Evolutionary conservation across 1,140 invertebrate species (phyloP), one percentile per base, ranked within the genome.

Genomic region (Acromyrmex charruanus): DNA sequence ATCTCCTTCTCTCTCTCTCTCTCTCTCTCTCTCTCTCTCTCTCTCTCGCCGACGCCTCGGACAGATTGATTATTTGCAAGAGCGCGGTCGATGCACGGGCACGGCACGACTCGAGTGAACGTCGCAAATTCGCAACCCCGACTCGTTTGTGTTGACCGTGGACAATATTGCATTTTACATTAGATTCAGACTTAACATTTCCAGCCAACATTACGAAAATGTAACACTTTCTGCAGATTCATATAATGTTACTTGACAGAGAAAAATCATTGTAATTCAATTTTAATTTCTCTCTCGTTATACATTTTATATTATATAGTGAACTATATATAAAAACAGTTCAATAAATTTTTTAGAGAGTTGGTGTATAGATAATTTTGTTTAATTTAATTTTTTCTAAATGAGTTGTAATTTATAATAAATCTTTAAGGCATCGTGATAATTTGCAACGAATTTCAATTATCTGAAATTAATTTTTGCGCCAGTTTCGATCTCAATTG

Each of bases 31-130:
- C n/a, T 21, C 35, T 21, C n/a, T 7, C n/a, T 25, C 12, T 25
- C 66, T 69, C 39, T 69, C 14, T 69, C 21, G 14, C 21, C 66
- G 39, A 21, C n/a, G 14, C 35, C 79, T 59, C 71, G 61, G 86
- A 66, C 71, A 77, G 90, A 91, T 92, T 92, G 85, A 91, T 91
- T 91, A 90, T 77, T 69, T 55, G 84, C 63, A 49, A 49, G 59
- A 75, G 44, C 66, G 69, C 53, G 80, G 25, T 71, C 85, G 75
- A 66, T 86, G 68, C 53, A 71, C 74, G 55, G 63, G 55, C 77
- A 53, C 81, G 6, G 39, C 81, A 25, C 44, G 18, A 77, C 71
- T 75, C 71, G 49, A 44, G 49, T 21, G 51, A 51, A 16, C 49
- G 16, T 35, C 49, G 82, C 82, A n/a, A 85, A 85, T 79, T 79